Conservation (phyloP, 2,113 vertebrate genomes). For the Proteles cristata region DNA sequence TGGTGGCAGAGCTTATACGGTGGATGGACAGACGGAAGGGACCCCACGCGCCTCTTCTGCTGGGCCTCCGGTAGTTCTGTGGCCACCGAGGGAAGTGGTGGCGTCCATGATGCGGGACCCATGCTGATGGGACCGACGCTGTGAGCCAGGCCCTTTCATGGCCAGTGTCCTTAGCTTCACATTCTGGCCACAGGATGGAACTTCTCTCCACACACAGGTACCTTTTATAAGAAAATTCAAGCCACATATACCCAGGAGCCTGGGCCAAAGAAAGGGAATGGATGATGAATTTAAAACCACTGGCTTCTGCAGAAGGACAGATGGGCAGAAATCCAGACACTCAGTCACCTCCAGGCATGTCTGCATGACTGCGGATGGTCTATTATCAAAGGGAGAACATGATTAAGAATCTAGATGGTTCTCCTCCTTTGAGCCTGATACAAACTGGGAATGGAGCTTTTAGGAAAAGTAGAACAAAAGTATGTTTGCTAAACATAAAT, state of each 20-base stretch:
- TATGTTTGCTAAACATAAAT: not conserved
- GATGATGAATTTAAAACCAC: not conserved
- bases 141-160: accelerated
- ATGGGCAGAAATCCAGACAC: accelerated
- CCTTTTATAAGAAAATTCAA: not conserved
- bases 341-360: accelerated
- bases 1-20: not conserved
- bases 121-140: accelerated
- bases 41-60: accelerated
- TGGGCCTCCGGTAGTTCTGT: not conserved
- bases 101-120: accelerated
- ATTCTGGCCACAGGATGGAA: not conserved
- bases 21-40: not conserved
- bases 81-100: not conserved
- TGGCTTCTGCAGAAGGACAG: not conserved
- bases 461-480: not conserved
- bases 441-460: not conserved
- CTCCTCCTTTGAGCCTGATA: not conserved
- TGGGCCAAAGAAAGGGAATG: not conserved
- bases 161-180: not conserved
- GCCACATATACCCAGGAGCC: not conserved
- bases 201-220: not conserved
- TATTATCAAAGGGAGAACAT: not conserved
- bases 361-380: not conserved
- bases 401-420: not conserved